These are phyloP conservation scores for Falco concolor DNA, from an alignment of 2,797 vertebrate genomes.

Conservation along the genomic window DNA sequence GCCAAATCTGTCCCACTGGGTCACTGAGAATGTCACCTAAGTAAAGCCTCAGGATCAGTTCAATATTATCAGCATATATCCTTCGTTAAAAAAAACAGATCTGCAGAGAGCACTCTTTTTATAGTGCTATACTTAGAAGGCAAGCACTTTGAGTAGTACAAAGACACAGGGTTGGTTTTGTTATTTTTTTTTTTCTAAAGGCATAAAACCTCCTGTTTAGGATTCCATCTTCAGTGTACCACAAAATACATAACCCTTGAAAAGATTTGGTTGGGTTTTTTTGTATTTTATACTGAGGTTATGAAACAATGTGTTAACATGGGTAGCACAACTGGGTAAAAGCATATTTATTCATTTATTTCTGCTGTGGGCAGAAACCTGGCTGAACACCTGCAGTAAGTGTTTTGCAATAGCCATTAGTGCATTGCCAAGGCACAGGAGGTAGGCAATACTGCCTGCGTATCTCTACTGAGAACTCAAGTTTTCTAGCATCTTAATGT, in stretches of 20 bases:
- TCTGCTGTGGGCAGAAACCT: slow-evolving; percentile 46
- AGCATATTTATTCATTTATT: slow-evolving; percentile 57
- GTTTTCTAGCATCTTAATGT: not conserved
- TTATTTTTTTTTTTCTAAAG: not conserved
- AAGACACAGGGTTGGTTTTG: not conserved
- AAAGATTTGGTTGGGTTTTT: not conserved
- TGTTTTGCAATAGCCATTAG: slow-evolving; percentile 5
- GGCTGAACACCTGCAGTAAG: slow-evolving; percentile 31
- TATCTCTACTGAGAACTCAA: not conserved
- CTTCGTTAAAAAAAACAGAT: not conserved
- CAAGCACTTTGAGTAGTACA: not conserved
- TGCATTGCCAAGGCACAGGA: not conserved
- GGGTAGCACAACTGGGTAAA: slow-evolving; percentile 14
- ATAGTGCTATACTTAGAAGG: not conserved
- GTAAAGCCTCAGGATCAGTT: not conserved
- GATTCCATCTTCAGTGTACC: not conserved
- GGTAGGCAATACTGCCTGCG: not conserved
- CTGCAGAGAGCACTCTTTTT: slow-evolving; percentile 10
- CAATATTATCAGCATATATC: not conserved
- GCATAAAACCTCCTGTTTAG: slow-evolving; percentile 12
- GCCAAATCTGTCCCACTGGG: not conserved
- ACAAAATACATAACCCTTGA: slow-evolving; percentile 41
- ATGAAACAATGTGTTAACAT: slow-evolving; percentile 15
- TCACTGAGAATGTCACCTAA: not conserved
- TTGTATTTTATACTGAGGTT: slow-evolving; percentile 39